A percentile compares a stretch with the other conserved stretches of the same genome.
These are phyloP conservation scores for Trachelus troglodyta DNA, from an alignment of 2,888 invertebrate genomes.

Conservation along the genomic window DNA sequence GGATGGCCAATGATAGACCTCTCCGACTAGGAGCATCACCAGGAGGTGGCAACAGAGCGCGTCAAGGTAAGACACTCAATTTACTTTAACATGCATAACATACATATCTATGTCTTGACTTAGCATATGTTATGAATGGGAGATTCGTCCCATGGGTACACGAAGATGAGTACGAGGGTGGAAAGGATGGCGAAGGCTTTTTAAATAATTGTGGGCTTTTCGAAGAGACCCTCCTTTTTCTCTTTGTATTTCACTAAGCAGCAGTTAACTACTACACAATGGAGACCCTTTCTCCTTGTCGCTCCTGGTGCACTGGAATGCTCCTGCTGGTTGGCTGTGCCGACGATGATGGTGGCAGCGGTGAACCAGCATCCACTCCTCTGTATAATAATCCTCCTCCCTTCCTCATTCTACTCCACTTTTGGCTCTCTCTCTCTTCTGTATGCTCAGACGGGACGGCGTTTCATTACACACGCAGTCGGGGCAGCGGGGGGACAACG, in stretches of 20 bases:
- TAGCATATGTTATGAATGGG: background rate
- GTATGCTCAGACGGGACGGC: background rate
- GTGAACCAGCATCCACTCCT: background rate
- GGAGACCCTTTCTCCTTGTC: slow-evolving; percentile 1
- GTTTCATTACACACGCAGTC: background rate
- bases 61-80: background rate
- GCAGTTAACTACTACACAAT: slow-evolving; percentile 42
- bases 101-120: no score
- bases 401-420: background rate
- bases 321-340: background rate
- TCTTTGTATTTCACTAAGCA: slow-evolving; percentile 37
- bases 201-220: slow-evolving; percentile 47
- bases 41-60: background rate
- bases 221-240: slow-evolving; percentile 17
- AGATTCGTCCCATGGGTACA: background rate
- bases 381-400: background rate
- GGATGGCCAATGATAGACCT: background rate
- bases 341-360: background rate
- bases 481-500: background rate
- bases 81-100: background rate
- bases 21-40: background rate
- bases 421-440: background rate
- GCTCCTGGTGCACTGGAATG: background rate
- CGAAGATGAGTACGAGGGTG: slow-evolving; percentile 21
- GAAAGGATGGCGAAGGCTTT: slow-evolving; percentile 40